Conservation (phyloP, 2,888 invertebrate species). For the Agonum fuliginosum region DNA sequence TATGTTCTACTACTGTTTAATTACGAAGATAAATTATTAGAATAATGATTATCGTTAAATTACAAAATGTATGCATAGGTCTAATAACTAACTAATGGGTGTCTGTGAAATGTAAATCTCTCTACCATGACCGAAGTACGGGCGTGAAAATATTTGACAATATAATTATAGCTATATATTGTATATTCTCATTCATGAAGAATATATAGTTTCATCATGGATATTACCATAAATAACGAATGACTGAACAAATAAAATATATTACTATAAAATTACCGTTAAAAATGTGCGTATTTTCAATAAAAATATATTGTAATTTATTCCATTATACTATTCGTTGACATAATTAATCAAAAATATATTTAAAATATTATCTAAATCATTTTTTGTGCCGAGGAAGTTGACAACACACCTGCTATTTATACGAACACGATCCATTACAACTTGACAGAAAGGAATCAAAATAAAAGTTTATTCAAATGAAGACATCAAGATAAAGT, state of each 20-base stretch:
- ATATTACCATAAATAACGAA: slow-evolving; percentile 28
- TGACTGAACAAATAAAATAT: slow-evolving; percentile 19
- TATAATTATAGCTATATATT: slow-evolving; percentile 34
- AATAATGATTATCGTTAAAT: slow-evolving; percentile 23
- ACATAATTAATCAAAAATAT: background rate
- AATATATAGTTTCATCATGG: slow-evolving; percentile 34
- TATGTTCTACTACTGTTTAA: slow-evolving; percentile 28
- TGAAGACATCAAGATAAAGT: slow-evolving; percentile 25
- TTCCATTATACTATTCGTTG: background rate
- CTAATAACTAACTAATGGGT: slow-evolving; percentile 8
- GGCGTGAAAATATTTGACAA: slow-evolving; percentile 38
- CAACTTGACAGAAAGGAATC: slow-evolving; percentile 11
- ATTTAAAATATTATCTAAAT: background rate
- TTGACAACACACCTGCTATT: background rate
- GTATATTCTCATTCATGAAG: slow-evolving; percentile 9
- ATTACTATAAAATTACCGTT: background rate
- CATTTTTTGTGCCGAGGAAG: slow-evolving; percentile 2
- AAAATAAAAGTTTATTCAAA: slow-evolving; percentile 28
- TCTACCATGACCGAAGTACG: slow-evolving; percentile 1
- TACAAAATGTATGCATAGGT: slow-evolving; percentile 8
- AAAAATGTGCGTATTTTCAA: slow-evolving; percentile 17
- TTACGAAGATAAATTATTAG: slow-evolving; percentile 22
- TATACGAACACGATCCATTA: slow-evolving; percentile 2
- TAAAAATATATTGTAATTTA: slow-evolving; percentile 20
- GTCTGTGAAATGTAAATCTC: slow-evolving; percentile 2